A percentile compares a stretch with the other conserved stretches of the same genome.
phyloP scores from a whole-genome alignment of 2,113 vertebrate genomes.

The Colistium nudipinnis region DNA sequence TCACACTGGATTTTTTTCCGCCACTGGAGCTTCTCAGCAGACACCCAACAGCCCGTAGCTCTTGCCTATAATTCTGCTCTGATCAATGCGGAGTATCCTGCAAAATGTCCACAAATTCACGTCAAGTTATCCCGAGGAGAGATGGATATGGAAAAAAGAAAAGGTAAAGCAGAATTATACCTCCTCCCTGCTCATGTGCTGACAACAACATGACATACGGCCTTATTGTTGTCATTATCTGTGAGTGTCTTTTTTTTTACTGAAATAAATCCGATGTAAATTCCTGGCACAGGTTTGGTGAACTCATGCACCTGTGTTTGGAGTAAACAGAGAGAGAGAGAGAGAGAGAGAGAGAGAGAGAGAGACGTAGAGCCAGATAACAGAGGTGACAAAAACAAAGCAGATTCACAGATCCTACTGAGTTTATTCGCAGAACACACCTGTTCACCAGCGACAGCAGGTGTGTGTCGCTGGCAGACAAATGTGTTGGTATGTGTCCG shows the following conservation, averaged over 20 bases:
- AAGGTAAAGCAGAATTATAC: neutral
- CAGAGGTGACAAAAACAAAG: conserved; percentile 24
- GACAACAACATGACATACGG: too few species aligned
- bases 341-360: neutral
- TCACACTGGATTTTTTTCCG: conserved; percentile 27
- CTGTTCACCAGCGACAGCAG: conserved; percentile 38
- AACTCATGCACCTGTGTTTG: too few species aligned
- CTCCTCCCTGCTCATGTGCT: too few species aligned
- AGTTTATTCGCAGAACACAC: conserved; percentile 37
- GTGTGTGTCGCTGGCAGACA: too few species aligned
- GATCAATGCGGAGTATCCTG: conserved; percentile 38
- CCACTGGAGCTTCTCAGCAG: conserved; percentile 24
- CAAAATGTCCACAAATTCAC: conserved; percentile 16
- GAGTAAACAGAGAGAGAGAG: too few species aligned
- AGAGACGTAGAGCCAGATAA: conserved; percentile 1
- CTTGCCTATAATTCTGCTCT: conserved; percentile 28
- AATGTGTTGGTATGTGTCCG: conserved; percentile 5
- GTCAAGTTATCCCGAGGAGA: conserved; percentile 21
- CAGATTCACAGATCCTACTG: conserved; percentile 27
- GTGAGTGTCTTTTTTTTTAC: too few species aligned
- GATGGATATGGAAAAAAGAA: neutral
- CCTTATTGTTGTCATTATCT: too few species aligned
- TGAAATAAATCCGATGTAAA: too few species aligned
- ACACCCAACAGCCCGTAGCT: conserved; percentile 4
- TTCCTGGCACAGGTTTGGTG: too few species aligned